phyloP scores from a whole-genome alignment of 2,113 vertebrate genomes.

The Scomber colias region DNA sequence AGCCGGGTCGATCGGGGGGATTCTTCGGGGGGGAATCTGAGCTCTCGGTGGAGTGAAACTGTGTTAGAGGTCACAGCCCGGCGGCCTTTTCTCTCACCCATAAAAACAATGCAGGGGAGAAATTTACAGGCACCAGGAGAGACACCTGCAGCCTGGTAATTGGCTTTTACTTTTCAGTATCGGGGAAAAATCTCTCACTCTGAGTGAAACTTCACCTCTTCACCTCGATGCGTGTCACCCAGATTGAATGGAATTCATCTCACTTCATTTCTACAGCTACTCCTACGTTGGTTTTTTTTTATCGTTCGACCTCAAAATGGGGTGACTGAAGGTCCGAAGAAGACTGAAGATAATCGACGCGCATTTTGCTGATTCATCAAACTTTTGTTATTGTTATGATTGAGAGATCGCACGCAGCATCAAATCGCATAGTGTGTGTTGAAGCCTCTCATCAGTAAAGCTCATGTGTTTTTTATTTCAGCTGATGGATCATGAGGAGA shows the following conservation, averaged over 20 bases:
- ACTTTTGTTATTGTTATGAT: no score
- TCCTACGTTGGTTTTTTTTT: not conserved
- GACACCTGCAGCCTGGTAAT: slow-evolving; percentile 2
- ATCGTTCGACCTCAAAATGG: not conserved
- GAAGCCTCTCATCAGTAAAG: no score
- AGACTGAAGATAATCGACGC: no score
- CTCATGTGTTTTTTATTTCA: no score
- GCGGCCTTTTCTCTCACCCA: slow-evolving; percentile 13
- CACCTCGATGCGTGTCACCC: slow-evolving; percentile 1
- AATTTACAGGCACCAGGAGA: not conserved
- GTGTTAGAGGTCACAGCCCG: slow-evolving; percentile 12
- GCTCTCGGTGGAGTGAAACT: not conserved
- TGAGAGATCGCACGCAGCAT: no score
- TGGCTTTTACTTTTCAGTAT: slow-evolving; percentile 13
- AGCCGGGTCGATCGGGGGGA: not conserved
- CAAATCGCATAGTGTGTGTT: no score
- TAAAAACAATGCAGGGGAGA: not conserved
- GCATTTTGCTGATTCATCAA: no score
- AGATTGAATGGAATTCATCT: not conserved
- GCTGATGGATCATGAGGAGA: no score
- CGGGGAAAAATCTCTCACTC: slow-evolving; percentile 1
- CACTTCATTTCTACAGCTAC: not conserved
- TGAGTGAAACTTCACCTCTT: not conserved
- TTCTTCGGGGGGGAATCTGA: slow-evolving; percentile 11
- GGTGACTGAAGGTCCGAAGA: no score